phyloP scores from a whole-genome alignment of 2,797 vertebrate genomes.

The Parambassis ranga region DNA sequence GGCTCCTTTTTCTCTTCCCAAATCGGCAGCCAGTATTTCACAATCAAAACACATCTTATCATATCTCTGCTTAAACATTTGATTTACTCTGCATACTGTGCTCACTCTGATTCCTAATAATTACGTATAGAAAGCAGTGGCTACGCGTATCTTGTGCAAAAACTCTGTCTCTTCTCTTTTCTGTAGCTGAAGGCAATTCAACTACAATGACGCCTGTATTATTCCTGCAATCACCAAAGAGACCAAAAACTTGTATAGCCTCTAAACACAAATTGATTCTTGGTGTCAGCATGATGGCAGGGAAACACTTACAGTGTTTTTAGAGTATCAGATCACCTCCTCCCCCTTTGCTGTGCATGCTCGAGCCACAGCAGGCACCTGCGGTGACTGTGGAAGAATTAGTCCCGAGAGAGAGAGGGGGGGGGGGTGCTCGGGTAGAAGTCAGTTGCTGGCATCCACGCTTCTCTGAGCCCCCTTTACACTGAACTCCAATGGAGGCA shows the following conservation, averaged over 20 bases:
- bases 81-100: constrained; percentile 24
- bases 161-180: constrained; percentile 8
- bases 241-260: constrained; percentile 44
- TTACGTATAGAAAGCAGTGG: constrained; percentile 18
- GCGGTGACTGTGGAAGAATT: constrained; percentile 38
- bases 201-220: constrained; percentile 24
- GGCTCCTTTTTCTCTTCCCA: constrained; percentile 44
- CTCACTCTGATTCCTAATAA: constrained; percentile 33
- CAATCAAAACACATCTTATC: constrained; percentile 56
- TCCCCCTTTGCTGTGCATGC: constrained; percentile 33
- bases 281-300: constrained; percentile 38
- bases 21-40: constrained; percentile 44
- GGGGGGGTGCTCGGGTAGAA: constrained; percentile 20
- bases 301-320: constrained; percentile 51
- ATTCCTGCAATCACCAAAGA: constrained; percentile 47
- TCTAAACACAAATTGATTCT: constrained; percentile 60
- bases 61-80: constrained; percentile 32
- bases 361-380: constrained; percentile 42
- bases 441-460: constrained; percentile 41
- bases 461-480: constrained; percentile 33
- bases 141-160: not conserved
- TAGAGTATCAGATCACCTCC: constrained; percentile 22
- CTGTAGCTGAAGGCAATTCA: constrained; percentile 35
- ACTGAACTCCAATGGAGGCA: constrained; percentile 40
- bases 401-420: constrained; percentile 40